phyloP scores from a whole-genome alignment of 2,113 vertebrate species.

The Anseranas semipalmata region DNA sequence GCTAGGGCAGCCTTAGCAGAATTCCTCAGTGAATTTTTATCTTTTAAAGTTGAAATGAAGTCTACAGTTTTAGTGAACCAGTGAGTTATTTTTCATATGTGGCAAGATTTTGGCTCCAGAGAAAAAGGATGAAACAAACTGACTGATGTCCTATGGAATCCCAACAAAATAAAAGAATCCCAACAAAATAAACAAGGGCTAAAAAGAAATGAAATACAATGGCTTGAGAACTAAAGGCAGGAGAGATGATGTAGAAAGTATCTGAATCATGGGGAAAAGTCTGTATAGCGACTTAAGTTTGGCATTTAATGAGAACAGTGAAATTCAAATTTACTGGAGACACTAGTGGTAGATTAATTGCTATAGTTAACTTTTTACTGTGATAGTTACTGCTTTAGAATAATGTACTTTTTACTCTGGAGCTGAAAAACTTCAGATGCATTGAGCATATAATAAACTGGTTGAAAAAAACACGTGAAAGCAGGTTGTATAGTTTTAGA shows the following conservation, averaged over 20 bases:
- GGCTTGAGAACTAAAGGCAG: neutral
- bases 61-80: neutral
- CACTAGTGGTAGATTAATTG: neutral
- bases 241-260: neutral
- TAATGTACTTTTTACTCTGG: neutral
- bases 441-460: neutral
- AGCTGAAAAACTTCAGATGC: neutral
- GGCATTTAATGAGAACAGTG: neutral
- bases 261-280: neutral
- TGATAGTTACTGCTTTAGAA: neutral
- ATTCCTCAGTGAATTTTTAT: neutral
- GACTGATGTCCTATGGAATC: neutral
- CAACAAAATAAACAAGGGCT: neutral
- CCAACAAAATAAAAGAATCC: neutral
- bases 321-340: neutral
- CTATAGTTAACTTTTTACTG: neutral
- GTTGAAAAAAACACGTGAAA: neutral
- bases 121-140: neutral
- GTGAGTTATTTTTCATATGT: neutral
- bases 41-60: neutral
- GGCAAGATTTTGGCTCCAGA: neutral
- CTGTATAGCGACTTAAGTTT: neutral
- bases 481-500: neutral
- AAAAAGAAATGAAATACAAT: neutral
- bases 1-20: neutral